These are phyloP conservation scores for Spodoptera litura DNA, from an alignment of 1,140 invertebrate species.

Conservation along the genomic window DNA sequence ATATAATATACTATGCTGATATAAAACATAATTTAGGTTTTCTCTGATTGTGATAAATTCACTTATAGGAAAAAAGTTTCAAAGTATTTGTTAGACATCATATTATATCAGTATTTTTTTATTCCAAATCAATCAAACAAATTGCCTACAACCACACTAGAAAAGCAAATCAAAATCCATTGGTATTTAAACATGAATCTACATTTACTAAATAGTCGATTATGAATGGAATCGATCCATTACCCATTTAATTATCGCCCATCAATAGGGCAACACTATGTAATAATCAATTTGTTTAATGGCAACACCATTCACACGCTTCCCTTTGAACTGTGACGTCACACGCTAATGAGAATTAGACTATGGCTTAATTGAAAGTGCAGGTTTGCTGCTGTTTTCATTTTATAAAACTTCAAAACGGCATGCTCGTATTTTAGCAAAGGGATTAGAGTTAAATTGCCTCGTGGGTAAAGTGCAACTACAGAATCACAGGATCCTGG, in stretches of 20 bases:
- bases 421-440: too few relatives aligned
- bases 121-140: too few relatives aligned
- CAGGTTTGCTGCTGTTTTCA: neutral
- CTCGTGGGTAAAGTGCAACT: too few relatives aligned
- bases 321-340: conserved; percentile 43
- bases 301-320: conserved; percentile 60
- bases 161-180: neutral
- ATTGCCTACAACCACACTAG: neutral
- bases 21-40: too few relatives aligned
- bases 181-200: conserved; percentile 14
- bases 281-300: conserved; percentile 70
- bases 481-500: too few relatives aligned
- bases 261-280: conserved; percentile 56
- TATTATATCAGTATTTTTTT: too few relatives aligned
- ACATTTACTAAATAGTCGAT: conserved; percentile 42
- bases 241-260: conserved; percentile 62
- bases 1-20: too few relatives aligned
- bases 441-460: too few relatives aligned
- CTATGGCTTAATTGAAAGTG: conserved; percentile 32
- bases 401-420: neutral
- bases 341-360: conserved; percentile 40
- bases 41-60: too few relatives aligned
- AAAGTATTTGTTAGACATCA: too few relatives aligned
- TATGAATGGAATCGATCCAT: conserved; percentile 56
- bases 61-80: too few relatives aligned